A percentile compares a stretch with the other conserved stretches of the same genome.
Conservation (phyloP, 2,888 invertebrate species). For the Tridacna gigas region DNA sequence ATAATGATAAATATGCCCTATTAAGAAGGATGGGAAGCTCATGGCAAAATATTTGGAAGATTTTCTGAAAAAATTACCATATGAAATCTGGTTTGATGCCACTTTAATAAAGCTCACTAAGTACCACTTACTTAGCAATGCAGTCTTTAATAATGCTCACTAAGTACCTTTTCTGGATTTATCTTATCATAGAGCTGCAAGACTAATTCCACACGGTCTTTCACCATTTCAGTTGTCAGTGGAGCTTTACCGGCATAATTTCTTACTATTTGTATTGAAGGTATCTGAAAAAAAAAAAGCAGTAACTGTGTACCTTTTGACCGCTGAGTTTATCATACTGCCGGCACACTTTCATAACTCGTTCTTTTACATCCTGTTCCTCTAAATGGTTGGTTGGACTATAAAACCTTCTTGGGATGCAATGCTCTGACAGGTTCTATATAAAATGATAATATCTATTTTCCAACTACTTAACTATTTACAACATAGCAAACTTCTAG, state of each 20-base stretch:
- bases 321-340: conserved; percentile 94
- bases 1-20: too few relatives aligned
- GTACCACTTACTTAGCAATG: too few relatives aligned
- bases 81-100: too few relatives aligned
- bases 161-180: conserved; percentile 90
- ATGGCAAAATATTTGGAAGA: too few relatives aligned
- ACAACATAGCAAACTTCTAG: neutral
- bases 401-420: conserved; percentile 29
- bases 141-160: too few relatives aligned
- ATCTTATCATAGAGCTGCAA: conserved; percentile 96
- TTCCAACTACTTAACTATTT: too few relatives aligned
- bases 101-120: too few relatives aligned
- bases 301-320: conserved; percentile 89
- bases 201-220: conserved; percentile 94
- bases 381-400: conserved; percentile 16
- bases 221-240: conserved; percentile 88
- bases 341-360: conserved; percentile 93
- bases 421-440: conserved; percentile 13
- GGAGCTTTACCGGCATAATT: conserved; percentile 66
- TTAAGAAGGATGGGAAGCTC: too few relatives aligned
- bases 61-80: too few relatives aligned
- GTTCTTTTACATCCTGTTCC: conserved; percentile 87
- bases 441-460: neutral
- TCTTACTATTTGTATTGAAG: conserved; percentile 54
- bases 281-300: conserved; percentile 63